These are phyloP conservation scores for Alethe diademata DNA, from an alignment of 2,113 vertebrate genomes.

Conservation along the genomic window DNA sequence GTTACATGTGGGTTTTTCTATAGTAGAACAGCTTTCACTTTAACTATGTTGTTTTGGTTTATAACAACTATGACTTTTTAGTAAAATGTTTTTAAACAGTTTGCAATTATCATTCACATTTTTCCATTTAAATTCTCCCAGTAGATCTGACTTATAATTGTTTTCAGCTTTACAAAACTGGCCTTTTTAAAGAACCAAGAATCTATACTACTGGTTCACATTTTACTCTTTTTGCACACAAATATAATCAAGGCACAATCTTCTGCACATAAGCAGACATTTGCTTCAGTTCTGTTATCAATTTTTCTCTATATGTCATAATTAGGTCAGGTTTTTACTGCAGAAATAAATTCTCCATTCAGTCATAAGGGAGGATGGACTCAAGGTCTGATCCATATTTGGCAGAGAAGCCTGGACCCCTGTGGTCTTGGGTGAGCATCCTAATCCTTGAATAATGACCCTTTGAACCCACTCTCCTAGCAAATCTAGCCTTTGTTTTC, in stretches of 20 bases:
- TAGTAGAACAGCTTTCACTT: constrained; percentile 28
- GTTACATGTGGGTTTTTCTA: background rate
- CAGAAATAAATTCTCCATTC: background rate
- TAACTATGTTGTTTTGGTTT: constrained; percentile 10
- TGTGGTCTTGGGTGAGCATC: background rate
- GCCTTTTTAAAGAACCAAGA: background rate
- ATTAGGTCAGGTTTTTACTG: background rate
- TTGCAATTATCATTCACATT: constrained; percentile 47
- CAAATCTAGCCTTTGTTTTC: background rate
- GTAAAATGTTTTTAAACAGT: constrained; percentile 34
- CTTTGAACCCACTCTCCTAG: background rate
- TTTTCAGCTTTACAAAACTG: constrained; percentile 45
- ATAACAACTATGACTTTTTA: background rate
- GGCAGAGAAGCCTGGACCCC: background rate
- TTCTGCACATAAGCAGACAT: background rate
- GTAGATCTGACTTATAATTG: constrained; percentile 45
- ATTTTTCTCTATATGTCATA: background rate
- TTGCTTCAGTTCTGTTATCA: constrained; percentile 21
- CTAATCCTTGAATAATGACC: background rate
- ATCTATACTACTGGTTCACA: background rate
- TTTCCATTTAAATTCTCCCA: constrained; percentile 50
- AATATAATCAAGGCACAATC: background rate
- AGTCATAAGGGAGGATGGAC: background rate
- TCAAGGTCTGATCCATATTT: background rate
- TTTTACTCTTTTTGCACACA: constrained; percentile 4